Percentiles rank a stretch among this genome's conserved stretches.
Conservation (phyloP, 1,140 invertebrate genomes). For the Spodoptera litura region DNA sequence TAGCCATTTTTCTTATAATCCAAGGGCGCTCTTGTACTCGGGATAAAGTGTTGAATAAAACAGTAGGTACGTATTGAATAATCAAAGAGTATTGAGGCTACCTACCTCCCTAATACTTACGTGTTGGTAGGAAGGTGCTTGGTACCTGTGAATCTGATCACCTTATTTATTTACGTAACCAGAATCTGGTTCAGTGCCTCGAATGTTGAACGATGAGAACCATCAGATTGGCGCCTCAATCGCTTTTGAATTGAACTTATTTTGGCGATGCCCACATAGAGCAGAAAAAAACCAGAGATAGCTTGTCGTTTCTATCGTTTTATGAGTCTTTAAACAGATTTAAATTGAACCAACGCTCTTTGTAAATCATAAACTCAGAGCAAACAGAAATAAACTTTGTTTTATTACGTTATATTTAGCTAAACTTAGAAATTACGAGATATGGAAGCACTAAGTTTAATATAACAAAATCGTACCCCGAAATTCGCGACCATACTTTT, state of each 20-base stretch:
- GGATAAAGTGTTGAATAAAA: conserved; percentile 40
- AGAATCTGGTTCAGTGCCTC: conserved; percentile 29
- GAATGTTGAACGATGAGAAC: conserved; percentile 7
- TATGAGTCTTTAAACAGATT: too few relatives aligned
- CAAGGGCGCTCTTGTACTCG: conserved; percentile 11
- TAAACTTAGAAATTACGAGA: neutral
- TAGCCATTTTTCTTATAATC: conserved; percentile 34
- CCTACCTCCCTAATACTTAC: neutral
- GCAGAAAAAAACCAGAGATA: too few relatives aligned
- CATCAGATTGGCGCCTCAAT: neutral
- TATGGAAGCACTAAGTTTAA: neutral
- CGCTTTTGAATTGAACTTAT: neutral
- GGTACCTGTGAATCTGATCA: conserved; percentile 36
- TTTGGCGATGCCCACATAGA: neutral
- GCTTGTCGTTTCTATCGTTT: too few relatives aligned
- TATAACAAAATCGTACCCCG: neutral
- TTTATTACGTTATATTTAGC: neutral
- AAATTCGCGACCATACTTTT: conserved; percentile 12
- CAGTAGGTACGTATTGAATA: conserved; percentile 37
- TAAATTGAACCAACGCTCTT: too few relatives aligned
- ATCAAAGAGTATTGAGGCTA: conserved; percentile 38
- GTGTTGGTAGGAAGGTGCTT: neutral
- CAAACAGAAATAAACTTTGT: too few relatives aligned
- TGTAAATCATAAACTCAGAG: too few relatives aligned
- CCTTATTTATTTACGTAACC: conserved; percentile 34